These are phyloP conservation scores for Heterochromis multidens DNA, from an alignment of 2,113 vertebrate genomes.

Conservation along the genomic window DNA sequence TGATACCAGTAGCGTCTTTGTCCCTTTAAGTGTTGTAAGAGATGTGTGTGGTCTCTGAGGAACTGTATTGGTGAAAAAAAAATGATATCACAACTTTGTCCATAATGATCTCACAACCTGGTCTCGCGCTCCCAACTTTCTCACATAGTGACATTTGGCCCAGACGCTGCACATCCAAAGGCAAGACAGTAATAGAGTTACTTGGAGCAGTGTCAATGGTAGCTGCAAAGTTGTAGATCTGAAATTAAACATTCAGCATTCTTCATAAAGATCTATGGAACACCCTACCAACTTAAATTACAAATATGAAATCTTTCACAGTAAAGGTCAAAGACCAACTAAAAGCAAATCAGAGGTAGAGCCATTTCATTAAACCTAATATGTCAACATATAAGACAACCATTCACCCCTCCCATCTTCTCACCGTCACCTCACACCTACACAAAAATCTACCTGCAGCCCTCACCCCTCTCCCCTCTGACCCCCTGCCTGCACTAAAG, in stretches of 20 bases:
- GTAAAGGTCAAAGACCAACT: background rate
- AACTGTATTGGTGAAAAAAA: background rate
- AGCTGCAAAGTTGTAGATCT: background rate
- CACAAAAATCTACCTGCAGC: too few species aligned
- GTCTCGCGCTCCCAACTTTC: too few species aligned
- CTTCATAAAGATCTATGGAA: background rate
- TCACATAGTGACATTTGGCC: too few species aligned
- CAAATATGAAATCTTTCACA: background rate
- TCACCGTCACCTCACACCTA: too few species aligned
- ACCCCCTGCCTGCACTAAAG: too few species aligned
- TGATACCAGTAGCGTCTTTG: constrained; percentile 6
- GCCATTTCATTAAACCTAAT: rapidly evolving
- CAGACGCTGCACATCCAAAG: too few species aligned
- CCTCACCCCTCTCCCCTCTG: too few species aligned
- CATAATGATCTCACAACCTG: background rate
- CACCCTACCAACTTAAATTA: background rate
- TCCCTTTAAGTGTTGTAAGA: background rate
- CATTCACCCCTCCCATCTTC: too few species aligned
- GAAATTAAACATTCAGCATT: too few species aligned
- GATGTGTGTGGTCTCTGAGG: background rate
- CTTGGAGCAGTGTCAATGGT: too few species aligned
- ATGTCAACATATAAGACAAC: too few species aligned
- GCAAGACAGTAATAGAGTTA: too few species aligned
- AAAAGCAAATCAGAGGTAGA: background rate
- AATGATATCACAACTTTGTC: background rate